Conservation (phyloP, 1,140 invertebrate species). For the Drosophila ohnishii region DNA sequence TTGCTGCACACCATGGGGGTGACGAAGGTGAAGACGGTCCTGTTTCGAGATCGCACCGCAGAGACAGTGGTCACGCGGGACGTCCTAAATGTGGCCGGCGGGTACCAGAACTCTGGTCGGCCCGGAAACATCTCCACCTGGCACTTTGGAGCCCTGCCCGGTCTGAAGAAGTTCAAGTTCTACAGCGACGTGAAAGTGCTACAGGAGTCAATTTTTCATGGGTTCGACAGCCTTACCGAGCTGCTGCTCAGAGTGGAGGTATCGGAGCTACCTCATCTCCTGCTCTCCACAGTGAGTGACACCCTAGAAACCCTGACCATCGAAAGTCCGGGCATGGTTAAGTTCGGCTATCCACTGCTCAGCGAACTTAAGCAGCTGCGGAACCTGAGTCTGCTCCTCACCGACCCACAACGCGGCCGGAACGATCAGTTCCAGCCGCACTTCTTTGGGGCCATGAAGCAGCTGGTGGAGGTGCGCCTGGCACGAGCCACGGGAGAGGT, state of each 20-base stretch:
- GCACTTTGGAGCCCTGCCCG: constrained; percentile 51
- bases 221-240: constrained; percentile 52
- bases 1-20: constrained; percentile 47
- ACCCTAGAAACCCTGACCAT: constrained; percentile 53
- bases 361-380: constrained; percentile 49
- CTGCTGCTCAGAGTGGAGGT: constrained; percentile 49
- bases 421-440: constrained; percentile 22
- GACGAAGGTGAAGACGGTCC: constrained; percentile 33
- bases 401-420: not conserved
- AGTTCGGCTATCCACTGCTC: constrained; percentile 40
- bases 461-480: constrained; percentile 84
- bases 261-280: constrained; percentile 17
- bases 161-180: constrained; percentile 53
- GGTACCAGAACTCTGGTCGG: not conserved
- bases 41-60: constrained; percentile 59
- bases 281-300: constrained; percentile 45
- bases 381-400: constrained; percentile 52
- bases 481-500: constrained; percentile 69
- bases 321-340: constrained; percentile 51
- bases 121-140: constrained; percentile 30
- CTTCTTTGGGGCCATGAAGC: constrained; percentile 58
- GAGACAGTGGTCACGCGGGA: constrained; percentile 31
- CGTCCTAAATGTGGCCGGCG: not conserved
- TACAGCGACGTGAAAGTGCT: constrained; percentile 42
- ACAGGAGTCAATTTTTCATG: constrained; percentile 50